Evolutionary conservation across 1,140 invertebrate genomes (phyloP), one percentile per base, ranked within the genome.

Genomic region (Saccostrea cuccullata): DNA sequence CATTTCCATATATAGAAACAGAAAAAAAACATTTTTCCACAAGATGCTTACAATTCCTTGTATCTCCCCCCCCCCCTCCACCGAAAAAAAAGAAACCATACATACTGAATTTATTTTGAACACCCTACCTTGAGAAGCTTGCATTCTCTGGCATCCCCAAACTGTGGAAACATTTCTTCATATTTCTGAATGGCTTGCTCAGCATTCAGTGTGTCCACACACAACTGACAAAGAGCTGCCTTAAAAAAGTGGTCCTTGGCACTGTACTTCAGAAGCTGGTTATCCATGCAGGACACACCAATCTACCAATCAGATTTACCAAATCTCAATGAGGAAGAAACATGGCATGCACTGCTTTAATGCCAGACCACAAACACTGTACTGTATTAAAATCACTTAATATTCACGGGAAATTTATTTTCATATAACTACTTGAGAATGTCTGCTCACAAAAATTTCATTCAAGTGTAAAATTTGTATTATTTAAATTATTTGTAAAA

Each of bases 241-340:
- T 98, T 96, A 95, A 99, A 99, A 95, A 99, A 99, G 95, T 99
- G 98, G 95, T 99, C 99, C 95, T 99, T 99, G 17, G 98, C 98
- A 95, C 98, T 98, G 95, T 99, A 99, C 95, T 99, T 99, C 86
- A 99, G 96, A 91, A 99, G 95, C 84, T 98, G 97, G 96, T 97
- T 99, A 95, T 99, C 98, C 92, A 99, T 96, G 56, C 98, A 98
- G 47, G 97, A 97, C 83, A 97, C 96, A 77, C 98, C 99, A 89
- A 99, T 98, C 97, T 98, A 93, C 6, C 95, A 92, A 73, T 30
- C 23, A 30, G 8, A 73, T 47, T 47, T 47, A 47, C 9, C 47
- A 47, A 47, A 8, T 47, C 47, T 47, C 9, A 47, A 47, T 47
- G 5, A 8, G 9, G 47, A 47, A 47, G 47, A 47, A 9, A 47